Evolutionary conservation across 1,140 invertebrate species (phyloP), one percentile per base, ranked within the genome.

Genomic region (Scylla paramamosain): DNA sequence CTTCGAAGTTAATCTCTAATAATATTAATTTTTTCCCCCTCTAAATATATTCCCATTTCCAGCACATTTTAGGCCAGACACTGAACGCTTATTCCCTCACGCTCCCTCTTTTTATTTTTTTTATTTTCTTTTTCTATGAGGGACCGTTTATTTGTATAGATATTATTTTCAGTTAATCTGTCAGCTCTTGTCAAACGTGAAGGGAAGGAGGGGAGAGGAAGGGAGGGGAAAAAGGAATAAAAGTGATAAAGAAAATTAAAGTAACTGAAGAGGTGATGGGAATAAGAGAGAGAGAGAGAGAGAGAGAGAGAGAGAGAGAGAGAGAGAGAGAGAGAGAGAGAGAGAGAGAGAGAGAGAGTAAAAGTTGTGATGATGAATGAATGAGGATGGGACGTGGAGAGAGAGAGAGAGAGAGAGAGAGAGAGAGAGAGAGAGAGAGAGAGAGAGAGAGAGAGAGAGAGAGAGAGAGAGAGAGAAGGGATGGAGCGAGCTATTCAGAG

Each of bases 391-490:
- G 52, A 59, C 6, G 52, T 12, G 52, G 3, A 59, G 20, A 20
- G 52, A 59, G 52, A 59, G 52, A 59, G 52, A 77, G 67, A 67
- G 59, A 67, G 59, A 67, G 59, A 67, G 59, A 67, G 59, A 67
- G 59, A 67, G 59, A 67, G 59, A 67, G 59, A 67, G 59, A 67
- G 59, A 77, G 67, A 77, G 67, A 77, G 20, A n/a, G n/a, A n/a
- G 67, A n/a, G n/a, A 77, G n/a, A n/a, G 67, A 77, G 67, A 77
- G 67, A n/a, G 67, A 77, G 67, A n/a, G 20, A 77, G 67, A 77
- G 67, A n/a, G n/a, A 25, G n/a, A 77, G 67, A 77, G 67, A 77
- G 67, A 77, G 67, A 77, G 67, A 77, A 20, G 20, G 67, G 16
- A n/a, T n/a, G 67, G 67, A 77, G 16, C 4, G 67, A n/a, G 67